Evolutionary conservation across 2,113 vertebrate species (phyloP).

Genomic region (Galeopterus variegatus): DNA sequence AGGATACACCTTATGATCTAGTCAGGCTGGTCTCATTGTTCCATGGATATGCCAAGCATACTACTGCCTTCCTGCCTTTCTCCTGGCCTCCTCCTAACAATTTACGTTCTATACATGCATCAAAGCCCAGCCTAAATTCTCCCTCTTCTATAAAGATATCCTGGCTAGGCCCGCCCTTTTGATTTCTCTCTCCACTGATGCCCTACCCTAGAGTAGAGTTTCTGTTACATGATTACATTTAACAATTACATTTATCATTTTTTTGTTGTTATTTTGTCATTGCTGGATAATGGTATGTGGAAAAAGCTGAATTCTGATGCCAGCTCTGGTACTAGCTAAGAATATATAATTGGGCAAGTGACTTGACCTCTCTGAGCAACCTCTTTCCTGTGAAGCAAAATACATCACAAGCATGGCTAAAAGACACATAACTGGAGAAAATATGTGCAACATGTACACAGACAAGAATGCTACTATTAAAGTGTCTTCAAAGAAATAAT

Average conservation of each 20-base stretch:
- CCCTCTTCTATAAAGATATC: neutral
- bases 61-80: neutral
- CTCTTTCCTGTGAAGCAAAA: neutral
- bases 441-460: neutral
- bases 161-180: neutral
- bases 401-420: neutral
- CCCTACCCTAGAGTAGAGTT: neutral
- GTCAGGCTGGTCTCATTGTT: neutral
- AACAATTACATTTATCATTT: neutral
- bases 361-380: neutral
- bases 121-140: neutral
- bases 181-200: neutral
- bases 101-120: neutral
- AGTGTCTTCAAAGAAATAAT: neutral
- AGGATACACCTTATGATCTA: neutral
- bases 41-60: neutral
- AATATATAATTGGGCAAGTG: neutral
- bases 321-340: neutral
- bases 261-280: neutral
- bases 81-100: neutral
- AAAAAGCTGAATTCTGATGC: constrained; percentile 4
- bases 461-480: neutral
- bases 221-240: neutral
- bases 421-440: neutral
- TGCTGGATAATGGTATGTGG: neutral